phyloP scores from a whole-genome alignment of 2,797 vertebrate species.

The Nyctalus aviator region DNA sequence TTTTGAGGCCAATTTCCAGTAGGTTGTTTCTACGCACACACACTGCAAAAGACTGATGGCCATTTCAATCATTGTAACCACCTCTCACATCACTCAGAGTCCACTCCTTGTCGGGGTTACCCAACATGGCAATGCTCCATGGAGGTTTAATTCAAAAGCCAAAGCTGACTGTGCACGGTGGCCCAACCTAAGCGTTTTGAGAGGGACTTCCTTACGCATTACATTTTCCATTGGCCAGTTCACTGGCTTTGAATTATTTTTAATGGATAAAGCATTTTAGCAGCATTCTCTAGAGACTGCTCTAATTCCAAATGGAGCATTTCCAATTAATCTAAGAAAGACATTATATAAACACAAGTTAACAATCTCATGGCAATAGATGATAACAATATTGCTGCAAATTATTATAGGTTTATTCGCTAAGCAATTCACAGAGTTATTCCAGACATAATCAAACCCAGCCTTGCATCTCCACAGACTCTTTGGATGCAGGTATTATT shows the following conservation, averaged over 20 bases:
- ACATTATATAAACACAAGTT: constrained; percentile 70
- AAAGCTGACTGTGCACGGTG: constrained; percentile 28
- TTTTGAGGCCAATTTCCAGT: background rate
- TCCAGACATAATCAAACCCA: constrained; percentile 62
- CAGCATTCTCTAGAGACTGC: constrained; percentile 52
- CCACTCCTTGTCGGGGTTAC: background rate
- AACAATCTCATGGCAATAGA: constrained; percentile 62
- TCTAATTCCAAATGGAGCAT: constrained; percentile 75
- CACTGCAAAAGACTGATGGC: background rate
- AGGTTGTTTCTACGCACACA: background rate
- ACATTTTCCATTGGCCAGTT: constrained; percentile 66
- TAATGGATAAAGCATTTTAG: constrained; percentile 69
- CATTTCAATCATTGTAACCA: background rate
- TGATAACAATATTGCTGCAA: constrained; percentile 71
- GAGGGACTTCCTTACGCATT: constrained; percentile 60
- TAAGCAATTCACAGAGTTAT: constrained; percentile 52
- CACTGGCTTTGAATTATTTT: constrained; percentile 76
- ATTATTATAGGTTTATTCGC: constrained; percentile 48
- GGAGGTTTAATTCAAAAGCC: constrained; percentile 55
- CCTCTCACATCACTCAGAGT: background rate
- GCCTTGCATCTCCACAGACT: background rate
- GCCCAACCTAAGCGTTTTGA: constrained; percentile 40
- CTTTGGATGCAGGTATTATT: constrained; percentile 17
- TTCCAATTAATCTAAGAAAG: constrained; percentile 78
- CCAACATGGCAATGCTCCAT: background rate